Base-by-base conservation (phyloP, 2,113 vertebrate genomes). In the Riparia riparia region DNA sequence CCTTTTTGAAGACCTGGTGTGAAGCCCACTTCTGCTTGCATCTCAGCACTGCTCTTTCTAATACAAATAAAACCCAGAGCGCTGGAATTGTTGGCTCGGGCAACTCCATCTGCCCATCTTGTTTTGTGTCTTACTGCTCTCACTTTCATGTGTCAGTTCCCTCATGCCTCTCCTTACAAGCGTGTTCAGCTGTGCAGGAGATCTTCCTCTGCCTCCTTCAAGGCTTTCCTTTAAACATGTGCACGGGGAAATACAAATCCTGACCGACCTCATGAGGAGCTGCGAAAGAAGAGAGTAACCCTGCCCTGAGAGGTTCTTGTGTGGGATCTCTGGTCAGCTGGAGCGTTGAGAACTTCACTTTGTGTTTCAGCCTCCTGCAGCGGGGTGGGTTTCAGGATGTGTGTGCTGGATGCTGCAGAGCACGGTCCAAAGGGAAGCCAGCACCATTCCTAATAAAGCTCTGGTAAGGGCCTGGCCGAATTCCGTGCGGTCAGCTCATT, bases 41-140 rank as follows among this genome's bases (percentile, higher is more conserved):
- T 60, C 34, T 77, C 78, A 42, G 54, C 37, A 29, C 49, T 0
- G 4, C 21, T 86, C 76, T 65, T 82, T 50, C 26, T 31, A 8
- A 25, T 15, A n/a, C 25, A 15, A 25, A 31, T 39, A 65, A 84
- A 81, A 1, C 25, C 47, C 3, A 0, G 45, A 58, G 71, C 28
- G 29, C 49, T 80, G 28, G 19, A 73, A 19, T n/a, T 47, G 21
- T 81, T 63, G 73, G 51, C 49, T 69, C 42, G 24, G 70, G 56
- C 74, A 73, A 3, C 28, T 68, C 87, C 79, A 64, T 64, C 74
- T 72, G 68, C 66, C 54, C 92, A 70, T 88, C 90, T 97, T 92
- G 3, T 95, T 95, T 81, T 90, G 57, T 82, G 65, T 82, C 57
- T 37, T 41, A 34, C 0, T 77, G 86, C 78, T 82, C 58, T 64